Evolutionary conservation across 1,140 invertebrate genomes (phyloP).

Genomic region (Rhyacophila brunnea): DNA sequence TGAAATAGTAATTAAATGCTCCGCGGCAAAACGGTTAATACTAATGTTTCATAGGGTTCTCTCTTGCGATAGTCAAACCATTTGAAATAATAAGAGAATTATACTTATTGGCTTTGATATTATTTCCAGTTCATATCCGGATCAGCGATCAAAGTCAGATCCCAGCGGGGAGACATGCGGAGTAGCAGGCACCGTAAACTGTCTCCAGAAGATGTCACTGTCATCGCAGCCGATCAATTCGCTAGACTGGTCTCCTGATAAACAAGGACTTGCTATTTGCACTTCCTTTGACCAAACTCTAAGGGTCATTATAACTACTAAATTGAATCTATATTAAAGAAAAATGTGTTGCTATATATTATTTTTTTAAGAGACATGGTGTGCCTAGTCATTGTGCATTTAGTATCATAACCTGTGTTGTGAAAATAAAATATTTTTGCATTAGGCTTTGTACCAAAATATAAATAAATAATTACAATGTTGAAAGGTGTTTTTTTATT

Average conservation of each 20-base stretch:
- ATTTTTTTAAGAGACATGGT: neutral
- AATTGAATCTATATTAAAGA: conserved; percentile 69
- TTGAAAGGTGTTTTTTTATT: no score
- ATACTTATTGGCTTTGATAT: conserved; percentile 16
- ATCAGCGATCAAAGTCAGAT: conserved; percentile 67
- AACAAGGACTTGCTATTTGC: conserved; percentile 82
- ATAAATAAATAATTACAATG: neutral
- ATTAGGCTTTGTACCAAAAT: neutral
- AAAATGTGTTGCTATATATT: neutral
- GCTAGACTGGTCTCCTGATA: conserved; percentile 91
- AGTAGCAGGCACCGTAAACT: conserved; percentile 70
- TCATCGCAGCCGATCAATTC: conserved; percentile 87
- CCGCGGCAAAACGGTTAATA: no score
- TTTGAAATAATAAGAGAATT: no score
- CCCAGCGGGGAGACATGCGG: conserved; percentile 70
- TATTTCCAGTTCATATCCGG: conserved; percentile 76
- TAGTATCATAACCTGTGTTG: no score
- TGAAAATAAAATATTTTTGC: neutral
- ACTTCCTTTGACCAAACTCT: conserved; percentile 91
- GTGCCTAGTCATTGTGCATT: no score
- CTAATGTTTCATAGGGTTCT: no score
- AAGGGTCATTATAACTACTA: conserved; percentile 86
- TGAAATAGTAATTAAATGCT: no score
- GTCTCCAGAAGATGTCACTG: conserved; percentile 77
- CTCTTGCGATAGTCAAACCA: no score